Conservation (phyloP, 2,888 invertebrate genomes). For the Drosophila acutilabella region DNA sequence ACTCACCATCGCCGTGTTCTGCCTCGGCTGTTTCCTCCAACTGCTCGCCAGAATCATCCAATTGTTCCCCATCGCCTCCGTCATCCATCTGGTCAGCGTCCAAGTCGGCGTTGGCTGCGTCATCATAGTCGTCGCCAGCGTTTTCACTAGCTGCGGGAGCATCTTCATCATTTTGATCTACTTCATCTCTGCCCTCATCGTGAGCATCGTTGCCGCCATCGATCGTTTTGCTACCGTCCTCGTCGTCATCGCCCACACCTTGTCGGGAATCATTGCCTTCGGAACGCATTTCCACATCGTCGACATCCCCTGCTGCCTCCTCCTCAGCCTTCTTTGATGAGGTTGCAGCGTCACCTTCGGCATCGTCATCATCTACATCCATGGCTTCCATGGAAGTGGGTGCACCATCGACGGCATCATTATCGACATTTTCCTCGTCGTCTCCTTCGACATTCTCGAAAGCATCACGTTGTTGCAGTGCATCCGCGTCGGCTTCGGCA, state of each 20-base stretch:
- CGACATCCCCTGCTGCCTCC: slow-evolving; percentile 44
- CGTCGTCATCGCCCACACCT: slow-evolving; percentile 42
- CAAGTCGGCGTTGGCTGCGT: slow-evolving; percentile 35
- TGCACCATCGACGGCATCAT: slow-evolving; percentile 77
- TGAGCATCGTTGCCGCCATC: slow-evolving; percentile 34
- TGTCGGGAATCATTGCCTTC: slow-evolving; percentile 49
- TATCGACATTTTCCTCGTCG: slow-evolving; percentile 72
- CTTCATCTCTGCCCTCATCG: slow-evolving; percentile 68
- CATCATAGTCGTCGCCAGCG: slow-evolving; percentile 38
- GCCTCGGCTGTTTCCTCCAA: slow-evolving; percentile 46
- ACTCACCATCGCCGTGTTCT: slow-evolving; percentile 72
- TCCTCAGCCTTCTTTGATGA: slow-evolving; percentile 26
- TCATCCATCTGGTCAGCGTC: slow-evolving; percentile 42
- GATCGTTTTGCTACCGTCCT: slow-evolving; percentile 25
- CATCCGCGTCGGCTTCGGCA: slow-evolving; percentile 40
- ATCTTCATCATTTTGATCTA: slow-evolving; percentile 57
- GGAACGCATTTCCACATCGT: slow-evolving; percentile 71
- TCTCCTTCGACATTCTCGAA: slow-evolving; percentile 68
- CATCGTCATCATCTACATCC: slow-evolving; percentile 68
- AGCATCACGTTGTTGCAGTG: slow-evolving; percentile 46
- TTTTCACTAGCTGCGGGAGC: slow-evolving; percentile 24
- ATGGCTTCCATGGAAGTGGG: slow-evolving; percentile 63
- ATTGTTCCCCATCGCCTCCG: slow-evolving; percentile 1
- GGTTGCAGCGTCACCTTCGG: slow-evolving; percentile 42
- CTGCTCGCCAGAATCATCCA: slow-evolving; percentile 40